Base-by-base conservation (phyloP, 2,113 vertebrate genomes). In the Datnioides undecimradiatus region DNA sequence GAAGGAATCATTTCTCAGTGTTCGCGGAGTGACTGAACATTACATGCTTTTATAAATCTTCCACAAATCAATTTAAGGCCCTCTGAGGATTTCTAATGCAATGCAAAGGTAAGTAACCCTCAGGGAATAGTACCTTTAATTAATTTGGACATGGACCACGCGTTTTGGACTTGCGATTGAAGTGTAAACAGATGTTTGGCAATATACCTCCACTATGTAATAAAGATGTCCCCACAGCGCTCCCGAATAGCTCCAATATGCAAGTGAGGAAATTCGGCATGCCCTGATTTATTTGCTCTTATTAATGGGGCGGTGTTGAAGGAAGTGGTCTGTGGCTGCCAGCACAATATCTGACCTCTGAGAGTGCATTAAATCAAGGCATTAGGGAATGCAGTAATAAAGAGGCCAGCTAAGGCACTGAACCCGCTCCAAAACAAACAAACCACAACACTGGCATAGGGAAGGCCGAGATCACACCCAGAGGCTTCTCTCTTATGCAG, bases 301-400 rank as follows among this genome's bases (percentile, higher is more conserved):
- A 92, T 94, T 93, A 93, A 93, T 86, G 87, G 83, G 76, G 87
- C 85, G 72, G 82, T 62, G 85, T 87, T 79, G 82, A 88, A 88
- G 88, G 64, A 90, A 92, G 87, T 79, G 82, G 87, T 85, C 86
- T 87, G 85, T 88, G 82, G 88, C 92, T 91, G 90, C 87, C 91
- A 90, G 87, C 70, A 59, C 79, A 84, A 93, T 91, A 87, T 92
- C 88, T 93, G 93, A 94, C 91, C 92, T 90, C 88, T 72, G 87
- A 87, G 88, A 90, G 88, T 84, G 80, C 91, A 90, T 93, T 94
- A 93, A 93, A 93, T 92, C 90, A 92, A 86, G 66, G 73, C 89
- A 91, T 94, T 90, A 91, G 86, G 86, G 86, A 86, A 79, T 55
- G 55, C 45, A 54, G 89, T 90, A 90, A 93, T 92, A 91, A 93